These are phyloP conservation scores for Lithobius niger DNA, from an alignment of 1,140 invertebrate genomes.

Conservation along the genomic window DNA sequence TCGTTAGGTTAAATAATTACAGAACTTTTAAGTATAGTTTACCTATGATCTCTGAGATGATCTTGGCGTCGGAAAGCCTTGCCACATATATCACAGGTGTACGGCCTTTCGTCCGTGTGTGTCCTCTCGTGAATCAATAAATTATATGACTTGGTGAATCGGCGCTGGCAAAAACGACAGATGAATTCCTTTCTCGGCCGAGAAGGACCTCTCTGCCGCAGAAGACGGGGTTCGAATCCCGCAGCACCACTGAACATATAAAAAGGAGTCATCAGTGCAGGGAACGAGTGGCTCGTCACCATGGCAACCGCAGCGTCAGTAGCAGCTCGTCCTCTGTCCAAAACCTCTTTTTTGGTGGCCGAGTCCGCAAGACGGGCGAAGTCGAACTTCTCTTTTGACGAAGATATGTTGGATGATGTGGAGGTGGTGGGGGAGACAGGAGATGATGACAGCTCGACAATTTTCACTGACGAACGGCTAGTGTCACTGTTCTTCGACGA, in stretches of 20 bases:
- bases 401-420: conserved; percentile 10
- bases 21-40: too few species aligned
- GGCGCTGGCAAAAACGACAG: conserved; percentile 91
- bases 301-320: conserved; percentile 7
- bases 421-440: not conserved
- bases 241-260: conserved; percentile 11
- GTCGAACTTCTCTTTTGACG: conserved; percentile 20
- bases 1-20: too few species aligned
- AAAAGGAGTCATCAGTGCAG: conserved; percentile 13
- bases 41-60: conserved; percentile 91
- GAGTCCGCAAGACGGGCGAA: conserved; percentile 25
- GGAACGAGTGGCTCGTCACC: conserved; percentile 11
- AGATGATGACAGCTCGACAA: conserved; percentile 6
- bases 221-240: conserved; percentile 19
- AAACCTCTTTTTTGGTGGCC: conserved; percentile 16
- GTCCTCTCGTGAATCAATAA: conserved; percentile 93
- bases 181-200: conserved; percentile 96
- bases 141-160: conserved; percentile 98
- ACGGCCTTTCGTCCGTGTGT: conserved; percentile 95
- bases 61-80: conserved; percentile 97
- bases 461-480: conserved; percentile 5
- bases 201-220: conserved; percentile 40
- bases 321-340: not conserved
- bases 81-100: conserved; percentile 94
- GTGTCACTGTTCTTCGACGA: not conserved